Base-by-base conservation (phyloP, 2,797 vertebrate species). In the Acipenser ruthenus region DNA sequence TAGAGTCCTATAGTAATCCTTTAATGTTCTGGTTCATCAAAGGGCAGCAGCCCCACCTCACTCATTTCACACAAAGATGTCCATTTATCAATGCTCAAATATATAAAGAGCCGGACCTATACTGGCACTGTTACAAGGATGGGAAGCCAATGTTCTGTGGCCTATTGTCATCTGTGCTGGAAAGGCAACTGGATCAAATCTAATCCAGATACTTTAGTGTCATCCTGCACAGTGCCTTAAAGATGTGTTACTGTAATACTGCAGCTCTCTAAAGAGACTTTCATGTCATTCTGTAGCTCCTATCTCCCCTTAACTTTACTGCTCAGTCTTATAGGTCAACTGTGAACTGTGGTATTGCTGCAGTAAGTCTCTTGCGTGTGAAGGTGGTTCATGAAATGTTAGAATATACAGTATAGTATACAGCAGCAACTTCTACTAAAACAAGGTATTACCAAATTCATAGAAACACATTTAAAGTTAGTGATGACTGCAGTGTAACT, bases 21-120 rank as follows among this genome's bases (percentile, higher is more conserved):
- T 96, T 93, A 81, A 93, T 94, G 92, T 94, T 93, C 91, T 91
- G 90, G 86, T 93, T 94, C 93, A 92, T 94, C 91, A 93, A 90
- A 93, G 88, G 83, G 80, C 79, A 77, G 77, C 78, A 78, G 87
- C 86, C 86, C 88, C 90, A 91, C 88, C 92, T 93, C 85, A 87
- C 83, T 82, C 75, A 81, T 91, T 89, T 93, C 87, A 87, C 89
- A 92, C 91, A 92, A 91, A 89, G 86, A 83, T 85, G 77, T 83
- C 80, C 87, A 84, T 95, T 94, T 92, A 87, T 96, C 94, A 93
- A 79, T 74, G 84, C 78, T 83, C 81, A 83, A 83, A 83, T 75
- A 69, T 77, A 81, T 47, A 85, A 84, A 78, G 86, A 84, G 83
- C 82, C 68, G 83, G 82, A 80, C 72, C 59, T 59, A 65, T 72